A percentile compares a stretch with the other conserved stretches of the same genome.
Conservation (phyloP, 2,113 vertebrate species). For the sheep (Ovis aries) region DNA sequence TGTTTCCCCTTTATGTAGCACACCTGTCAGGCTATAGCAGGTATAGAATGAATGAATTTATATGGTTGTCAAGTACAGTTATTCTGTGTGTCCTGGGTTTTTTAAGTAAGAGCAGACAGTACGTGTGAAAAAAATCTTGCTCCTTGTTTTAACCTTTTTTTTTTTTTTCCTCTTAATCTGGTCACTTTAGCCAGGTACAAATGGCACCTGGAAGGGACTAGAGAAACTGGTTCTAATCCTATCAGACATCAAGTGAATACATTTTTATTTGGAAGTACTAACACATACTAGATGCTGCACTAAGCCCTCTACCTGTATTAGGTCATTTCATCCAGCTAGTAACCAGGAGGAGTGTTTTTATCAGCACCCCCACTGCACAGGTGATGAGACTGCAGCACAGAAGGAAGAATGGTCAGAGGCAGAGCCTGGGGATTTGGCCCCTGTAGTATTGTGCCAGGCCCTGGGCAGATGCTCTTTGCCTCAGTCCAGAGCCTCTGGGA, state of each 20-base stretch:
- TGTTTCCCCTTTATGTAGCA: not conserved
- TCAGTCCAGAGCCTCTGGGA: not conserved
- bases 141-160: not conserved
- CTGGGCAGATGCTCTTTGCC: not conserved
- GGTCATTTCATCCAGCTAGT: not conserved
- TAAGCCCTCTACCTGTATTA: too few relatives aligned
- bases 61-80: not conserved
- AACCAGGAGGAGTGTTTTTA: not conserved
- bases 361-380: not conserved
- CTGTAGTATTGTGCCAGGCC: fast-evolving
- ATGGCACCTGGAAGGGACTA: not conserved
- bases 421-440: not conserved
- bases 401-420: too few relatives aligned
- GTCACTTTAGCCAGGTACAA: not conserved
- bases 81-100: not conserved
- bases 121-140: not conserved
- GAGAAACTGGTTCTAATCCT: not conserved
- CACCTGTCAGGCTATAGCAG: not conserved
- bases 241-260: not conserved
- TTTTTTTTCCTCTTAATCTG: not conserved
- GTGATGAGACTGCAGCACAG: too few relatives aligned
- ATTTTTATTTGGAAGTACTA: not conserved
- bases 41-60: not conserved
- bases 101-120: not conserved
- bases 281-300: not conserved